Base-by-base conservation (phyloP, 2,113 vertebrate genomes). In the Xiphophorus maculatus region DNA sequence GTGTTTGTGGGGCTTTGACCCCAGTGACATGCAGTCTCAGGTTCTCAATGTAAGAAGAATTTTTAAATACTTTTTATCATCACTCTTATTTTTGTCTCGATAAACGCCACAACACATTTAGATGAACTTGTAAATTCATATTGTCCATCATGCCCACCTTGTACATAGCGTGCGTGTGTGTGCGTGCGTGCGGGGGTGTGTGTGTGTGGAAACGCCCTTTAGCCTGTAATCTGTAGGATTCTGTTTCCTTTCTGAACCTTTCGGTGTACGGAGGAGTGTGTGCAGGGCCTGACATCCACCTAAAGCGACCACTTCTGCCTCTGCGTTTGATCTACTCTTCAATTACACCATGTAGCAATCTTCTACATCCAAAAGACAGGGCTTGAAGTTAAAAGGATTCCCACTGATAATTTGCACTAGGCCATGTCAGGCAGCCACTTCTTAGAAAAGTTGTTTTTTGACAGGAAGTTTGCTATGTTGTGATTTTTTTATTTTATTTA, bases 281-380 rank as follows among this genome's bases (percentile, higher is more conserved):
- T 19, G 19, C 3, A 19, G 32, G 32, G 67, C 66, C 73, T 71
- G 71, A 89, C 88, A 84, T 88, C 90, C 63, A 74, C 88, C 81
- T 87, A 73, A 80, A 82, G 81, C 19, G 5, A 84, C 63, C 68
- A 82, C 90, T 80, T 84, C 82, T 84, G 80, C 81, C 73, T 80
- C 37, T 0, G 66, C 83, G 69, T 93, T 90, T 94, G 85, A 93
- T 92, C 81, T 90, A 89, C 85, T 94, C 89, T 92, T 88, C 90
- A 92, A 91, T 94, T 93, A 92, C 82, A 84, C 72, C 72, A 81
- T 87, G 86, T 88, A 90, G 89, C 87, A 92, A 92, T 91, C 91
- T 89, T 88, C 87, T 77, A 51, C 86, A 87, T 90, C 85, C 87
- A 86, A 79, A 86, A 87, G 73, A 88, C 74, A 81, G 87, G 84